phyloP scores from a whole-genome alignment of 2,888 invertebrate genomes.

The Resseliella maxima region DNA sequence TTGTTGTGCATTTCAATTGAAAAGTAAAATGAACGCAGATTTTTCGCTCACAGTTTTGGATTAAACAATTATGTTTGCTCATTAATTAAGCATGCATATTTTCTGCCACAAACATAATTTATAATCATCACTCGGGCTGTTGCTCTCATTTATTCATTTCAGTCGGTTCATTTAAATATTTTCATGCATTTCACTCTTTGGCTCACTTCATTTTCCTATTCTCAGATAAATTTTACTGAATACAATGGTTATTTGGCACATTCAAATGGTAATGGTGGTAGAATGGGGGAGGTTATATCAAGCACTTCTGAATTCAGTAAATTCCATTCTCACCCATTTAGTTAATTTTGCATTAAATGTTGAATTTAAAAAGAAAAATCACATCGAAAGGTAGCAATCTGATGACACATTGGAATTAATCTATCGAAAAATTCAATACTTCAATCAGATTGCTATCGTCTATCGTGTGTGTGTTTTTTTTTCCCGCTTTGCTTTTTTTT shows the following conservation, averaged over 20 bases:
- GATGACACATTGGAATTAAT: conserved; percentile 39
- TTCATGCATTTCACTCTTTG: not conserved
- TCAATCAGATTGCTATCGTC: not conserved
- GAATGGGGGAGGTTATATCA: no score
- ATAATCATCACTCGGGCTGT: conserved; percentile 53
- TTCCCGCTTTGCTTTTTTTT: not conserved
- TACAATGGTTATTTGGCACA: no score
- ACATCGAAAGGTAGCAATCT: conserved; percentile 15
- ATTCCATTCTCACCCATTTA: no score
- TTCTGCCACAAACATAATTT: conserved; percentile 49
- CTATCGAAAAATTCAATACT: conserved; percentile 44
- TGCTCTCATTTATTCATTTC: conserved; percentile 48
- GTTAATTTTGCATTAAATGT: no score
- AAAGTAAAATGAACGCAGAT: not conserved
- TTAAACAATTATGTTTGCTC: conserved; percentile 48
- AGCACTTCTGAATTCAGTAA: no score
- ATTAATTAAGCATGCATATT: conserved; percentile 51
- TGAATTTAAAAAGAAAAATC: no score
- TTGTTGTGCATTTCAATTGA: conserved; percentile 4
- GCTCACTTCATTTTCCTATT: no score
- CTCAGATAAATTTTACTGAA: no score
- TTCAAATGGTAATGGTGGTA: no score
- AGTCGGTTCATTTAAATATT: conserved; percentile 44
- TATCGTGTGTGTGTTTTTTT: no score
- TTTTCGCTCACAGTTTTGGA: not conserved